Evolutionary conservation across 2,888 invertebrate species (phyloP), one percentile per base, ranked within the genome.

Genomic region (Acanthosepion lycidas): DNA sequence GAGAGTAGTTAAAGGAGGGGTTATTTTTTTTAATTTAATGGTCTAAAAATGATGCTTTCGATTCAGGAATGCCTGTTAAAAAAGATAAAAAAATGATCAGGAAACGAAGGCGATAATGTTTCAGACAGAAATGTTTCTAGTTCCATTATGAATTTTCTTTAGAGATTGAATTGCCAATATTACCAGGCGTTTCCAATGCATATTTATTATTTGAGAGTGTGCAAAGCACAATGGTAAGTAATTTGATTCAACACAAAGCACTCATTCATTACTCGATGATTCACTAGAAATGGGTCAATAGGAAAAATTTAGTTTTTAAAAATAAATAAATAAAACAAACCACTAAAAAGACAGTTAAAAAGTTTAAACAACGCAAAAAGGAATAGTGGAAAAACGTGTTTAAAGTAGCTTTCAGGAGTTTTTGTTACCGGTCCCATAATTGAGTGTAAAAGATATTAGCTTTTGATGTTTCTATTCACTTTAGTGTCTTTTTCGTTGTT

Each of bases 171-270:
- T 33, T 78, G 78, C 9, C n/a, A 78, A 78, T 18, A 78, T 78
- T 78, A 78, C n/a, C 8, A 33, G n/a, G 78, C 78, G 78, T 78
- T 78, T n/a, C 15, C n/a, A 78, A 78, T 33, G 78, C 78, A n/a
- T n/a, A 78, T n/a, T 78, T 78, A 78, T 78, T 78, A 78, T 78
- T 78, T 78, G n/a, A 78, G 78, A 78, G 78, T n/a, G n/a, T 78
- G 78, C 33, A 78, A n/a, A 78, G 78, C 78, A 78, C 78, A 78
- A 78, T 78, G 15, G 78, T 78, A 78, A n/a, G 78, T 78, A 78
- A 78, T 78, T 78, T 78, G 78, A 78, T n/a, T 78, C 78, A 78
- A 33, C n/a, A 78, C n/a, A 78, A 78, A 78, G n/a, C n/a, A 0
- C n/a, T n/a, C 78, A 78, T 78, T 78, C 78, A 78, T 78, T 78